Conservation (phyloP, 2,797 vertebrate genomes). For the Morelia viridis region DNA sequence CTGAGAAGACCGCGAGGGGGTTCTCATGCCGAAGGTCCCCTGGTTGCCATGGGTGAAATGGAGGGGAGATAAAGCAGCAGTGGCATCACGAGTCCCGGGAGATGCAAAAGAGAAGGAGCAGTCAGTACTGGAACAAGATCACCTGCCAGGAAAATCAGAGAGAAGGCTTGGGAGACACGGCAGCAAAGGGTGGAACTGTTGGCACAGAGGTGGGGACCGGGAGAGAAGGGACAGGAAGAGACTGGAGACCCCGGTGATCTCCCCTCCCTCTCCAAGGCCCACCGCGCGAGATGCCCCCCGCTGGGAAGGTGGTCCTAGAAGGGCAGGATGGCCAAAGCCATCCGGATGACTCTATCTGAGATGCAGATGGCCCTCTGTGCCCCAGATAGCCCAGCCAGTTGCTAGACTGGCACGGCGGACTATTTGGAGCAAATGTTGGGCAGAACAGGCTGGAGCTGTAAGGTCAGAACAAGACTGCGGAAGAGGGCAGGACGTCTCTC, state of each 20-base stretch:
- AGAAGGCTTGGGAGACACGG: not conserved
- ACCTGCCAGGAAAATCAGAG: constrained; percentile 73
- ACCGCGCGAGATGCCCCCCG: not conserved
- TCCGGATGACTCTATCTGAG: too few species aligned
- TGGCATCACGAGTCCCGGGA: constrained; percentile 72
- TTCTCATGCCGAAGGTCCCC: constrained; percentile 25
- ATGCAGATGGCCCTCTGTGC: not conserved
- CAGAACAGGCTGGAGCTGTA: not conserved
- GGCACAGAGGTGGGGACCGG: not conserved
- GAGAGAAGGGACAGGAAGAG: not conserved
- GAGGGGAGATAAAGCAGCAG: constrained; percentile 77
- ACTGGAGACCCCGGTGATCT: not conserved
- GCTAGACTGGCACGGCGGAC: not conserved
- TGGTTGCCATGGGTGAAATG: constrained; percentile 48
- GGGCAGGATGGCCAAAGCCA: too few species aligned
- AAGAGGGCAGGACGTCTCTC: not conserved
- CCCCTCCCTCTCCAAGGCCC: not conserved
- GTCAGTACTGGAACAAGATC: constrained; percentile 94
- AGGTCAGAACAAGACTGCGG: not conserved
- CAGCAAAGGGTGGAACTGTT: not conserved
- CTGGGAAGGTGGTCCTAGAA: not conserved
- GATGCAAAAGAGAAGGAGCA: constrained; percentile 79
- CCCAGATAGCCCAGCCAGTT: not conserved
- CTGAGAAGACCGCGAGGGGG: constrained; percentile 40
- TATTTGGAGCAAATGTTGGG: not conserved